Percentiles rank a stretch among this genome's conserved stretches.
Evolutionary conservation across 2,888 invertebrate species (phyloP).

Genomic region (Trachelus iudaicus): DNA sequence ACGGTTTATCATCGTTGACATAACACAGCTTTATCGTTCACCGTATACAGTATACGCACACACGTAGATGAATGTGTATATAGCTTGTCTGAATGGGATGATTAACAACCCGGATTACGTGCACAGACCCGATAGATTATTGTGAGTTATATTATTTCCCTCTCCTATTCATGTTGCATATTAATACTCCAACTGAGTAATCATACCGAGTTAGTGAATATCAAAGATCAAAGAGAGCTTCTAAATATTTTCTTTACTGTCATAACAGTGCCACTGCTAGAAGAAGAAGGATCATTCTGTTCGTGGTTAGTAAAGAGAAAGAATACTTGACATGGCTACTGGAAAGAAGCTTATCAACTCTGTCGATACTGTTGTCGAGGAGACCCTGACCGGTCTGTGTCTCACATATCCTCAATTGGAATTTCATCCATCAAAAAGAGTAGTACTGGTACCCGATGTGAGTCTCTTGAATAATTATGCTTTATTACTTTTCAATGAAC

Average conservation of each 20-base stretch:
- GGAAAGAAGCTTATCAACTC: conserved; percentile 54
- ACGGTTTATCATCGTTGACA: not conserved
- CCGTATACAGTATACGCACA: not conserved
- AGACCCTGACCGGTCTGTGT: conserved; percentile 52
- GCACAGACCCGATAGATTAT: not conserved
- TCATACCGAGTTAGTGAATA: not conserved
- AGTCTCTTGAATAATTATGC: conserved; percentile 23
- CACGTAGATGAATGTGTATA: not conserved
- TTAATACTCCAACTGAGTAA: not conserved
- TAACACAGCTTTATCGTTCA: too few relatives aligned
- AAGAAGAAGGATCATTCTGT: not conserved
- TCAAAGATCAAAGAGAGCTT: not conserved
- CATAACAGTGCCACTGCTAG: not conserved
- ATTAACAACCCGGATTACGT: not conserved
- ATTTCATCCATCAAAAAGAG: conserved; percentile 48
- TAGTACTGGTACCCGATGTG: conserved; percentile 52
- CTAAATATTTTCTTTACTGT: not conserved
- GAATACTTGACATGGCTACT: conserved; percentile 9
- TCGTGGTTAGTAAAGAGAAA: not conserved
- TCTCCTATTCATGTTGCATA: not conserved
- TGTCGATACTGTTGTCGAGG: conserved; percentile 47
- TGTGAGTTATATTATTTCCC: not conserved
- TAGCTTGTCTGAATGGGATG: not conserved
- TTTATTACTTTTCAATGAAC: not conserved
- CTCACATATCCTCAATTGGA: conserved; percentile 54